phyloP scores from a whole-genome alignment of 2,113 vertebrate species.

The Eurystomus gularis region DNA sequence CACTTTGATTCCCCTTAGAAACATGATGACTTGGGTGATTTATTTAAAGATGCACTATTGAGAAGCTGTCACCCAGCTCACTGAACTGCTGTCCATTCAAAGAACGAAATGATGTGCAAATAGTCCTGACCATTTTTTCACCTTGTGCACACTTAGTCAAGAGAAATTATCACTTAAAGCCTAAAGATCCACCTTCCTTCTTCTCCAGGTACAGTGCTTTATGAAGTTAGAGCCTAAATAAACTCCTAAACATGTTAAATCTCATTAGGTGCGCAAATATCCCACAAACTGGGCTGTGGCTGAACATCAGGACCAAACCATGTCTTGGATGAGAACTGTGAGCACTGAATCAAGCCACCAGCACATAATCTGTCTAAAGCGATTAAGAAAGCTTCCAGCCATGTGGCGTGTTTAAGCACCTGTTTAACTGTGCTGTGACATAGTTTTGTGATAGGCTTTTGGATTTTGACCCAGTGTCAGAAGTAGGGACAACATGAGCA shows the following conservation, averaged over 20 bases:
- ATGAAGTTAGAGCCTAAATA: neutral
- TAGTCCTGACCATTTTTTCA: neutral
- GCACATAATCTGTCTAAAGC: neutral
- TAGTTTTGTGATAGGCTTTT: neutral
- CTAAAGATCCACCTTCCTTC: neutral
- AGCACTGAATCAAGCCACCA: neutral
- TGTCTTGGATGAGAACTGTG: neutral
- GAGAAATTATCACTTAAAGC: neutral
- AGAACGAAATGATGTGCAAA: neutral
- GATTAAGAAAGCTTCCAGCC: neutral
- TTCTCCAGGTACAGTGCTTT: neutral
- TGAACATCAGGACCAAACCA: neutral
- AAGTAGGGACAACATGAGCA: neutral
- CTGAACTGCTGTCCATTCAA: neutral
- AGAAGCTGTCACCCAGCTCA: fast-evolving
- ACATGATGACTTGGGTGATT: neutral
- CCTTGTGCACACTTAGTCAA: neutral
- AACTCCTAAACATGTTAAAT: neutral
- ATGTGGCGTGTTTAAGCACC: neutral
- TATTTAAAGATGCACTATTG: neutral
- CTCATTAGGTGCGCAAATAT: neutral
- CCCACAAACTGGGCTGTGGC: neutral
- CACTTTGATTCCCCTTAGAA: neutral
- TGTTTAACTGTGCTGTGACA: neutral
- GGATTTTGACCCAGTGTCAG: neutral